Evolutionary conservation across 2,888 invertebrate species (phyloP), one percentile per base, ranked within the genome.

Genomic region (Acleris emargana): DNA sequence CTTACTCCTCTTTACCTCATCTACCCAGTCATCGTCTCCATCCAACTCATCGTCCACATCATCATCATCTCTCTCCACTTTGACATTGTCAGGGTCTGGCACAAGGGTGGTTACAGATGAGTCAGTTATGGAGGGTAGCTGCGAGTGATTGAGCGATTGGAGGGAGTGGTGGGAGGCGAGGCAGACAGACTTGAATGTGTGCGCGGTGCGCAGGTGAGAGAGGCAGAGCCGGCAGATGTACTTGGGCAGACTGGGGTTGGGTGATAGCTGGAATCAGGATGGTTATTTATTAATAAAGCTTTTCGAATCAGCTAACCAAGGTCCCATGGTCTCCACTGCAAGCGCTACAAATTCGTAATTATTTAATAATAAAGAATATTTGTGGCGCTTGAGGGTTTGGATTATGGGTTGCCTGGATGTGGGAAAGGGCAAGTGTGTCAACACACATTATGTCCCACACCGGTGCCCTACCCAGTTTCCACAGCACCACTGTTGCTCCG

Each of bases 151-250:
- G 7, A 58, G 63, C 0, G 45, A 51, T 16, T 54, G 59, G 1
- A 64, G 64, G 3, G 59, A 43, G 43, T 64, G 50, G 17, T 64
- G 59, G 3, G 64, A 54, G 1, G 54, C 5, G 17, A 64, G 55
- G 5, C 64, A 64, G n/a, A 49, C 59, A 1, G 59, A 43, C 11
- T 64, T 64, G n/a, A 64, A 64, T 16, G 64, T 22, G 54, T 60
- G 54, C 1, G 64, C 59, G 22, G 59, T 50, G 20, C 28, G n/a
- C 18, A 64, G 43, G 49, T 55, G 59, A 0, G 28, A 20, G 50
- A 55, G 42, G 43, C 64, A 64, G 2, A 54, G n/a, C 17, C 42
- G 32, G 54, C 64, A 64, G 13, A 64, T 64, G 18, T 60, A 54
- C 1, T 59, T 25, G 5, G 64, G 59, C 1, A 64, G 54, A 22